Conservation (phyloP, 92 coral and sea anemone species). For the Epizoanthus illoricatus region DNA sequence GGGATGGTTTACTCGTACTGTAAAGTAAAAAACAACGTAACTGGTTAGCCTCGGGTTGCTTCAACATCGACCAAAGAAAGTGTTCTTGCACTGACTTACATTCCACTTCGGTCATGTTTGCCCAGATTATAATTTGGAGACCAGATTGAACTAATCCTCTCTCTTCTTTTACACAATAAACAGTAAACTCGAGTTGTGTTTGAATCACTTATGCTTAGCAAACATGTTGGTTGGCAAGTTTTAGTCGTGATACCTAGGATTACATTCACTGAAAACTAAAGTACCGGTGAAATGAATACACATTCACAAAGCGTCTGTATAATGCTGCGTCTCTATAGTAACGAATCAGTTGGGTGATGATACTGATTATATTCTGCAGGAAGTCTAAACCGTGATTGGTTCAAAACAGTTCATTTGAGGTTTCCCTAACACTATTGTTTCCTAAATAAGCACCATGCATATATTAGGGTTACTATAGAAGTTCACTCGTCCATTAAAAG, state of each 20-base stretch:
- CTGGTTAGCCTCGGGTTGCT: background rate
- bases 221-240: background rate
- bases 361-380: slow-evolving; percentile 5
- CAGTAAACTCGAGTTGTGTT: background rate
- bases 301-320: slow-evolving; percentile 26
- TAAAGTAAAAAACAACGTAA: background rate
- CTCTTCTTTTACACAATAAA: background rate
- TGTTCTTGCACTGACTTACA: slow-evolving; percentile 52
- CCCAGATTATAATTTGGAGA: background rate
- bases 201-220: background rate
- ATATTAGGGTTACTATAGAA: background rate
- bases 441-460: background rate
- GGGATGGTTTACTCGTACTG: slow-evolving; percentile 85
- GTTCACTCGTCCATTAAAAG: background rate
- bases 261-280: background rate
- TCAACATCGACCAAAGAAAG: background rate
- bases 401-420: slow-evolving; percentile 17
- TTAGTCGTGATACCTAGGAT: background rate
- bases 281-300: background rate
- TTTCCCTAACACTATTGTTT: slow-evolving; percentile 25
- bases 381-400: slow-evolving; percentile 21
- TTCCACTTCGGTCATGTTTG: slow-evolving; percentile 70
- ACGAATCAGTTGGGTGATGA: slow-evolving; percentile 1
- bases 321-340: slow-evolving; percentile 35
- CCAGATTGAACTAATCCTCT: slow-evolving; percentile 4